Evolutionary conservation across 2,797 vertebrate genomes (phyloP), one percentile per base, ranked within the genome.

Genomic region (Trichosurus vulpecula): DNA sequence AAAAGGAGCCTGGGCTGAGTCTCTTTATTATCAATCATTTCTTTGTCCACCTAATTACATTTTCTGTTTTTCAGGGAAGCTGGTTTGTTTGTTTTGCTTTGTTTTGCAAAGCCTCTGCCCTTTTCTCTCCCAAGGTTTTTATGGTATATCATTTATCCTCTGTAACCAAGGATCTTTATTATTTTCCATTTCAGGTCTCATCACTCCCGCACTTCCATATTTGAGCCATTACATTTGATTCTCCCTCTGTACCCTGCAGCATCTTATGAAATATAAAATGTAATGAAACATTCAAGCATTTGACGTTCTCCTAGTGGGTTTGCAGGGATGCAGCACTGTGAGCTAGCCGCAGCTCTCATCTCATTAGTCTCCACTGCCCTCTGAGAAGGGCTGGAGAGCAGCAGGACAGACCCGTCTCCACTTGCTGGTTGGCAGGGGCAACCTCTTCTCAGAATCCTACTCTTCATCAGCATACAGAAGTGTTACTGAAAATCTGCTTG

Each of bases 211-310:
- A 97, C 54, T 97, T 98, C 94, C 93, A 97, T 98, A 98, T 98
- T 98, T 98, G 94, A 98, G 97, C 66, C 93, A 98, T 97, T 97
- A 97, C 91, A 97, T 98, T 97, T 93, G 97, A 97, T 98, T 98
- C 98, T 97, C 96, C 96, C 97, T 98, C 97, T 95, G 96, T 97
- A 97, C 96, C 97, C 97, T 97, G 97, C 90, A 98, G 98, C 97
- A 97, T 95, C 97, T 98, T 97, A 98, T 99, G 97, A 99, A 98
- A 99, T 98, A 98, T 98, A 98, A 98, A 98, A 97, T 6, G 91
- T 95, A 98, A 98, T 98, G 98, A 98, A 98, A 98, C 97, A 98
- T 98, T 98, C 97, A 98, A 98, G 96, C 92, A 91, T 97, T 98
- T 98, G 93, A 95, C 94, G 97, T 98, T 96, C 97, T 97, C 98